Conservation (phyloP, 2,797 vertebrate species). For the Lacerta agilis region DNA sequence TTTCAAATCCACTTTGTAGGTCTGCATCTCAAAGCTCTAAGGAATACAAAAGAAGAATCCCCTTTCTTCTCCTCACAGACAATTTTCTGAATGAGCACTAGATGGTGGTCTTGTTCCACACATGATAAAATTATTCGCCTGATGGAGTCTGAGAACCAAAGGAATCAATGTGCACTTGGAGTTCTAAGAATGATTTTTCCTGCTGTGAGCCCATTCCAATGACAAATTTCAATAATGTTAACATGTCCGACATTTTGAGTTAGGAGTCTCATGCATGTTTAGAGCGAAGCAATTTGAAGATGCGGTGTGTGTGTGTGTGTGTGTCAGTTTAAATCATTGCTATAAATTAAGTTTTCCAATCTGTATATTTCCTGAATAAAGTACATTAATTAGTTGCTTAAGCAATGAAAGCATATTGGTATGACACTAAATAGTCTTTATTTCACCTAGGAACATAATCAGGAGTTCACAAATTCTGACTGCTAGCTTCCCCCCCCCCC, state of each 20-base stretch:
- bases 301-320: no score
- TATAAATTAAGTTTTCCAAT: not conserved
- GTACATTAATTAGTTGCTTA: not conserved
- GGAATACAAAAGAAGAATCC: not conserved
- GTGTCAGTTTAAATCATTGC: slow-evolving; percentile 4
- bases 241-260: not conserved
- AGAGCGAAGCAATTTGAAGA: not conserved
- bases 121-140: fast-evolving
- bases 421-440: not conserved
- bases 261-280: not conserved
- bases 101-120: slow-evolving; percentile 65
- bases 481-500: not conserved
- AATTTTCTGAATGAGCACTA: slow-evolving; percentile 47
- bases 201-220: not conserved
- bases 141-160: not conserved
- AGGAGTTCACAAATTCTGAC: not conserved
- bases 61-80: not conserved
- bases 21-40: not conserved
- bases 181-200: not conserved
- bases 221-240: not conserved
- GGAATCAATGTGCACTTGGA: fast-evolving
- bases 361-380: not conserved
- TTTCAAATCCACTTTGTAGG: not conserved
- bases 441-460: not conserved
- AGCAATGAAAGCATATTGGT: not conserved